Conservation (phyloP, 2,888 invertebrate genomes). For the Macrosoma leucophasiata region DNA sequence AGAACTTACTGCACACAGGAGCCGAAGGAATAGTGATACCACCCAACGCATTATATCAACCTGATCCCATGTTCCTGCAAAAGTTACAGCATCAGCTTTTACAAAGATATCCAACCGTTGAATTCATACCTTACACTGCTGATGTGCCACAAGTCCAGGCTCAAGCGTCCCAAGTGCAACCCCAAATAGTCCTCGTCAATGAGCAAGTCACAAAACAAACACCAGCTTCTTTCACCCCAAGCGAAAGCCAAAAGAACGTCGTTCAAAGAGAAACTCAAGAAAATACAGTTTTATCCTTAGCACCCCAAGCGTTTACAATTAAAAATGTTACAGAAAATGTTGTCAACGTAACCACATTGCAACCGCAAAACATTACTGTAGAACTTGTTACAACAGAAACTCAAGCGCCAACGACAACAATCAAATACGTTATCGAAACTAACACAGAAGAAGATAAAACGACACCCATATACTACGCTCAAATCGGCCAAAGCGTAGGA, state of each 20-base stretch:
- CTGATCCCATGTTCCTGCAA: slow-evolving; percentile 66
- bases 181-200: slow-evolving; percentile 45
- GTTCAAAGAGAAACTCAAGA: slow-evolving; percentile 61
- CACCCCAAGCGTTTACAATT: slow-evolving; percentile 40
- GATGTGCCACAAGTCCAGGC: slow-evolving; percentile 33
- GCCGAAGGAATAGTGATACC: slow-evolving; percentile 55
- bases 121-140: slow-evolving; percentile 61
- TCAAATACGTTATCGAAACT: slow-evolving; percentile 46
- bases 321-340: slow-evolving; percentile 44
- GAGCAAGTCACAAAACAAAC: slow-evolving; percentile 44
- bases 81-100: slow-evolving; percentile 58
- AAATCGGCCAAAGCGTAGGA: slow-evolving; percentile 58
- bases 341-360: slow-evolving; percentile 35
- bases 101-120: slow-evolving; percentile 55
- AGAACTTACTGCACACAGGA: slow-evolving; percentile 48
- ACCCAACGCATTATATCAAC: slow-evolving; percentile 66
- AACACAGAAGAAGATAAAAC: slow-evolving; percentile 43
- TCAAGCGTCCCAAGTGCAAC: slow-evolving; percentile 27
- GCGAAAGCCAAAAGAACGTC: slow-evolving; percentile 44
- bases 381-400: slow-evolving; percentile 41
- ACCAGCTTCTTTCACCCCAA: slow-evolving; percentile 39
- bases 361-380: slow-evolving; percentile 42
- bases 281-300: slow-evolving; percentile 42
- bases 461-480: slow-evolving; percentile 66
- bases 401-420: slow-evolving; percentile 46